phyloP scores from a whole-genome alignment of 2,797 vertebrate genomes.

The Takifugu ocellatus region DNA sequence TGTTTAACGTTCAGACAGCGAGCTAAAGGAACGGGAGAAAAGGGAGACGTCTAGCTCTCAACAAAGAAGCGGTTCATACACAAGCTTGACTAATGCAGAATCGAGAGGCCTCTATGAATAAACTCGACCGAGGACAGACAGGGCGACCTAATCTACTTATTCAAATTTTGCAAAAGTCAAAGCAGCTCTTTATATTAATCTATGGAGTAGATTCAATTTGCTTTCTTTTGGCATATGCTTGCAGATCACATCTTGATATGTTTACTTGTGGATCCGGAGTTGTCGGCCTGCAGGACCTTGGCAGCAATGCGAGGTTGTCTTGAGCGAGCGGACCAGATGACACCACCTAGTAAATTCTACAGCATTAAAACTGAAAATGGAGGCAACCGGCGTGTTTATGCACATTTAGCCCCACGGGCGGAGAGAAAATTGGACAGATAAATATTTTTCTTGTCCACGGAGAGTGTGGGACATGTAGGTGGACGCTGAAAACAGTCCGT shows the following conservation, averaged over 20 bases:
- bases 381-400: neutral
- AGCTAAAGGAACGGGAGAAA: conserved; percentile 48
- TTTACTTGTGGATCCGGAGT: conserved; percentile 41
- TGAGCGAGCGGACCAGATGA: conserved; percentile 20
- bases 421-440: neutral
- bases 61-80: conserved; percentile 64
- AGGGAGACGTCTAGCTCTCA: conserved; percentile 39
- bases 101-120: conserved; percentile 58
- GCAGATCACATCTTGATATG: conserved; percentile 19
- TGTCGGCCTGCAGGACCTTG: conserved; percentile 49
- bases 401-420: neutral
- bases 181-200: conserved; percentile 25
- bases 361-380: neutral
- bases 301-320: conserved; percentile 36
- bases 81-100: conserved; percentile 59
- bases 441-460: neutral
- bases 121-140: conserved; percentile 21
- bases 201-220: conserved; percentile 19
- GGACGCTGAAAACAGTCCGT: conserved; percentile 6
- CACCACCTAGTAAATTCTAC: no score
- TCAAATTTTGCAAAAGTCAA: conserved; percentile 28
- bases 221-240: conserved; percentile 15
- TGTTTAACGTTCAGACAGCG: conserved; percentile 61
- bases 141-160: conserved; percentile 32
- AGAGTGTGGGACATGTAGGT: conserved; percentile 3